Conservation (phyloP, 2,888 invertebrate genomes). For the Diadegma fenestrale region DNA sequence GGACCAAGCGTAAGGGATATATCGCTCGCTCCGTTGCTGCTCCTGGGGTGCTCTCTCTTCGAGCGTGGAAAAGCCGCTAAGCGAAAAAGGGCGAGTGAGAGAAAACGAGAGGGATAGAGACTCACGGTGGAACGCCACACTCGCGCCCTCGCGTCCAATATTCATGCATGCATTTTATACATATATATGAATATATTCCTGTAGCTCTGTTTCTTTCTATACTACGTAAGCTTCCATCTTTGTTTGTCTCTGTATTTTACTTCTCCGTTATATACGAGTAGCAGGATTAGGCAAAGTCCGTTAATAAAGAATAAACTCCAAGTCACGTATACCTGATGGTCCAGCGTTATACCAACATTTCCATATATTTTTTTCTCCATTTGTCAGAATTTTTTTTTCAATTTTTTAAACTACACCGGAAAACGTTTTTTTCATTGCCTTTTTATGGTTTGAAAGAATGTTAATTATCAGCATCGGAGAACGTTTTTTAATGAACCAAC, state of each 20-base stretch:
- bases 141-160: conserved; percentile 41
- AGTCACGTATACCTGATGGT: conserved; percentile 39
- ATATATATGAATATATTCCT: conserved; percentile 21
- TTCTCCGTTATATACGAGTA: conserved; percentile 31
- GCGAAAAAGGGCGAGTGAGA: conserved; percentile 54
- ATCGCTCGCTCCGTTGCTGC: conserved; percentile 57
- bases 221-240: conserved; percentile 32
- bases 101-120: neutral
- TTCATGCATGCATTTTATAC: conserved; percentile 46
- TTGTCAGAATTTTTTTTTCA: conserved; percentile 2
- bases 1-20: conserved; percentile 48
- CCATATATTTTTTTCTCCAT: conserved; percentile 13
- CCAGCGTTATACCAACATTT: conserved; percentile 30
- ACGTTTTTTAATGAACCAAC: neutral
- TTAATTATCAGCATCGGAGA: neutral
- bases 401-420: neutral
- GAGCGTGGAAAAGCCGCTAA: conserved; percentile 70
- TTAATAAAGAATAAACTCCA: conserved; percentile 60
- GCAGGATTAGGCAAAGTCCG: conserved; percentile 63
- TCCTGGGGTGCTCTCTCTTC: conserved; percentile 61
- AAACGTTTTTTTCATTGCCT: neutral
- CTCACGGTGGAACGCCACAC: conserved; percentile 52
- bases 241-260: conserved; percentile 13
- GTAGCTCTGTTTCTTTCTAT: conserved; percentile 58
- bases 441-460: neutral